Evolutionary conservation across 2,888 invertebrate species (phyloP).

Genomic region (Corbicula japonica): DNA sequence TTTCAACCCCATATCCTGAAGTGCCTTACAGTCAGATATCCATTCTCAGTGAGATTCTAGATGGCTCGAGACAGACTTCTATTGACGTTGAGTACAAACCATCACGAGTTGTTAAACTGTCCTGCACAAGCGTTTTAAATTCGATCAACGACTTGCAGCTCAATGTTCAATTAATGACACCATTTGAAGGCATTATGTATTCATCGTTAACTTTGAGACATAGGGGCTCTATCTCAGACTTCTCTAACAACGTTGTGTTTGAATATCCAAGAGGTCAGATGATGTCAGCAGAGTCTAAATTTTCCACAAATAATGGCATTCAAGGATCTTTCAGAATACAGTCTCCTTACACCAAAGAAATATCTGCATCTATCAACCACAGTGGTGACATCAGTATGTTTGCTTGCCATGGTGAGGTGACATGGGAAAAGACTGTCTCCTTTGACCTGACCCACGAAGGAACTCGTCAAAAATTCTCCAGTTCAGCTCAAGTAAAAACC

Average conservation of each 20-base stretch:
- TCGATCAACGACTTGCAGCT: conserved; percentile 14
- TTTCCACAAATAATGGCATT: conserved; percentile 19
- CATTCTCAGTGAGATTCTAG: conserved; percentile 9
- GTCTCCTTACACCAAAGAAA: conserved; percentile 25
- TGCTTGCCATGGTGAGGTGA: conserved; percentile 26
- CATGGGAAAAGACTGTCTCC: conserved; percentile 13
- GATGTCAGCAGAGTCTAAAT: conserved; percentile 22
- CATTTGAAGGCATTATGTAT: conserved; percentile 31
- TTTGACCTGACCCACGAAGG: conserved; percentile 31
- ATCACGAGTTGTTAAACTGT: conserved; percentile 22
- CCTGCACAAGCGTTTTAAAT: conserved; percentile 10
- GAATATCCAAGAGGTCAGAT: conserved; percentile 31
- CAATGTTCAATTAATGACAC: conserved; percentile 31
- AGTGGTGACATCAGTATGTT: conserved; percentile 16
- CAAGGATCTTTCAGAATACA: conserved; percentile 27
- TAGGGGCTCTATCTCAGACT: conserved; percentile 22
- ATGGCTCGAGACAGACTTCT: conserved; percentile 20
- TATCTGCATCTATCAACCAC: conserved; percentile 24
- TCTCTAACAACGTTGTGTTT: conserved; percentile 23
- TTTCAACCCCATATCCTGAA: conserved; percentile 26
- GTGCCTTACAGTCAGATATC: conserved; percentile 16
- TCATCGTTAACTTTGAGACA: conserved; percentile 25
- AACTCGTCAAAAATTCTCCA: background rate
- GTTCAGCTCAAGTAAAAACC: conserved; percentile 9
- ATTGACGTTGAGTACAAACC: conserved; percentile 38